A percentile compares a stretch with the other conserved stretches of the same genome.
Conservation (phyloP, 2,113 vertebrate genomes). For the Chionis minor region DNA sequence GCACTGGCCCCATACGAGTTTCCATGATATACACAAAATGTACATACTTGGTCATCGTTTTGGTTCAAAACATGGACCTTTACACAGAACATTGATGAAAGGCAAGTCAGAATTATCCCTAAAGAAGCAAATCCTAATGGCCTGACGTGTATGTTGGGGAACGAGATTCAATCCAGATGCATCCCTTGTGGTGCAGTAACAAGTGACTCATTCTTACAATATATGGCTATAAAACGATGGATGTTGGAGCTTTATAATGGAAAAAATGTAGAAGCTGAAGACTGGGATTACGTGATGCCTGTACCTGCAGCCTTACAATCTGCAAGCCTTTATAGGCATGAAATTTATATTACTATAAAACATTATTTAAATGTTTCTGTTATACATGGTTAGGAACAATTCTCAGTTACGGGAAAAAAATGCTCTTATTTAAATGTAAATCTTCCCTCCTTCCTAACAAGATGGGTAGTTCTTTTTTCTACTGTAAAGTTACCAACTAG, state of each 20-base stretch:
- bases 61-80: background rate
- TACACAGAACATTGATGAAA: background rate
- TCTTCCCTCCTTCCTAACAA: background rate
- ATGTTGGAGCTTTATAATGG: background rate
- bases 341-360: background rate
- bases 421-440: background rate
- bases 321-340: background rate
- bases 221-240: background rate
- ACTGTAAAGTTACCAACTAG: background rate
- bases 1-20: fast-evolving
- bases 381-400: background rate
- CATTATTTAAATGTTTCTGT: background rate
- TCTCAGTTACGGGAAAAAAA: background rate
- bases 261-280: conserved; percentile 18
- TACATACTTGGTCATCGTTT: background rate
- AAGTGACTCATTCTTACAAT: conserved; percentile 5
- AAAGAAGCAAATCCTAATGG: background rate
- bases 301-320: background rate
- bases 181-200: background rate
- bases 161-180: conserved; percentile 35
- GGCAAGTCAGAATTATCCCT: background rate
- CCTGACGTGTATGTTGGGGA: background rate
- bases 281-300: background rate
- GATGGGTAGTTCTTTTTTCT: background rate
- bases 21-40: background rate